Conservation (phyloP, 2,888 invertebrate species). For the Stenchaetothrips biformis region DNA sequence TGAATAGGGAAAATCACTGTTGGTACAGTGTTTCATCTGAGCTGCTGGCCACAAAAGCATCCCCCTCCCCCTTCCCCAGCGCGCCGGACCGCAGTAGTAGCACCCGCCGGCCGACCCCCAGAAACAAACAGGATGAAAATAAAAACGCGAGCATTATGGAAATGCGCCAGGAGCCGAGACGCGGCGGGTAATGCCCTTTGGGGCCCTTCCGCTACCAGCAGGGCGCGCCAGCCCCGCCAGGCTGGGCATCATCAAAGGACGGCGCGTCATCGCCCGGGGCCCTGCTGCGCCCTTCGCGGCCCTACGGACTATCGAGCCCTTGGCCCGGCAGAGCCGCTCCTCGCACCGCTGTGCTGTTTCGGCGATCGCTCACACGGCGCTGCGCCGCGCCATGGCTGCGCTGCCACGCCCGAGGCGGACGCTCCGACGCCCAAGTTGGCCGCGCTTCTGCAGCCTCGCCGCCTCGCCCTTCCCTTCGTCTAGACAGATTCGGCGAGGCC, state of each 20-base stretch:
- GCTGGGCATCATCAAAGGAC: neutral
- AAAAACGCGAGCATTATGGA: constrained; percentile 9
- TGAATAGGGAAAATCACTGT: too few species aligned
- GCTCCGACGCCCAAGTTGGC: too few species aligned
- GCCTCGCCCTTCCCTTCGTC: neutral
- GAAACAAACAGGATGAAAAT: constrained; percentile 9
- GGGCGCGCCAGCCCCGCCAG: neutral
- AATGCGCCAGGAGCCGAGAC: neutral
- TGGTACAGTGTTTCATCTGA: neutral
- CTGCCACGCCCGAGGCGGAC: too few species aligned
- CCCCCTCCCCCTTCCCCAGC: neutral
- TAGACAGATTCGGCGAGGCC: constrained; percentile 16
- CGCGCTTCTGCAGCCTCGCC: neutral
- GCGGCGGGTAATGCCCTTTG: neutral
- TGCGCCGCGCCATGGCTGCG: too few species aligned
- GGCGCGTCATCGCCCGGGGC: neutral
- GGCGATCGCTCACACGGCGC: too few species aligned
- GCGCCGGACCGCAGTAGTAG: neutral
- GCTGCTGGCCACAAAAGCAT: neutral
- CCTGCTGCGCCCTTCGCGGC: neutral
- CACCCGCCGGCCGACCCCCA: neutral
- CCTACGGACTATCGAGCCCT: too few species aligned
- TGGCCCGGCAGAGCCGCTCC: too few species aligned
- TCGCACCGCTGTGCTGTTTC: too few species aligned
- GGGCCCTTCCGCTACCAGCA: neutral